A percentile compares a stretch with the other conserved stretches of the same genome.
Conservation (phyloP, 2,113 vertebrate genomes). For the Ranitomeya imitator region DNA sequence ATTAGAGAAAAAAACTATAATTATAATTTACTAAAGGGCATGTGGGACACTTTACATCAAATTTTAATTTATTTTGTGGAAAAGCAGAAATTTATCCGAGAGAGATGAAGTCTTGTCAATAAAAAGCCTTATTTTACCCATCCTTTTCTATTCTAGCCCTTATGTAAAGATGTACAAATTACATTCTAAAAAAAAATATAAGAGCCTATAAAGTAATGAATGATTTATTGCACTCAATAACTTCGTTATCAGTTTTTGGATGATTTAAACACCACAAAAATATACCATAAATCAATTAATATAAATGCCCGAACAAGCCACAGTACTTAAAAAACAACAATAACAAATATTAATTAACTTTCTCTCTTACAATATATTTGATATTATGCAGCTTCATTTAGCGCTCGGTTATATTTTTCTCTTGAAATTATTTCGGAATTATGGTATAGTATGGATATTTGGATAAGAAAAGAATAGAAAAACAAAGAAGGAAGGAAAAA, state of each 20-base stretch:
- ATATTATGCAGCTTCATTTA: background rate
- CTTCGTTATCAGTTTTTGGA: background rate
- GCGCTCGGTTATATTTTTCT: background rate
- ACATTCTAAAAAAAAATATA: too few species aligned
- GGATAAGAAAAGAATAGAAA: too few species aligned
- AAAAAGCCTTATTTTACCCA: too few species aligned
- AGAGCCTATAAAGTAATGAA: too few species aligned
- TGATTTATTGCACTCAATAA: background rate
- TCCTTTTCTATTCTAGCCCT: too few species aligned
- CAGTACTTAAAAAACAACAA: background rate
- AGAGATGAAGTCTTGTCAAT: too few species aligned
- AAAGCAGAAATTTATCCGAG: background rate
- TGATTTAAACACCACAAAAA: constrained; percentile 3
- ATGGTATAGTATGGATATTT: too few species aligned
- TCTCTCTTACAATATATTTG: background rate
- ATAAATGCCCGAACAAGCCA: background rate
- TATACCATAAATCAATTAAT: background rate
- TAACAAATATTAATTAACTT: background rate
- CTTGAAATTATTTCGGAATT: background rate
- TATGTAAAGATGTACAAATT: too few species aligned
- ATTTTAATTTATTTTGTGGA: background rate
- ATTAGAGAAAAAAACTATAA: background rate
- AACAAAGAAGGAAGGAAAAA: too few species aligned
- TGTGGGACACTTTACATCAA: background rate
- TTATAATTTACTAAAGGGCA: background rate